Evolutionary conservation across 2,888 invertebrate genomes (phyloP), one percentile per base, ranked within the genome.

Genomic region (Drosophila villosipedis): DNA sequence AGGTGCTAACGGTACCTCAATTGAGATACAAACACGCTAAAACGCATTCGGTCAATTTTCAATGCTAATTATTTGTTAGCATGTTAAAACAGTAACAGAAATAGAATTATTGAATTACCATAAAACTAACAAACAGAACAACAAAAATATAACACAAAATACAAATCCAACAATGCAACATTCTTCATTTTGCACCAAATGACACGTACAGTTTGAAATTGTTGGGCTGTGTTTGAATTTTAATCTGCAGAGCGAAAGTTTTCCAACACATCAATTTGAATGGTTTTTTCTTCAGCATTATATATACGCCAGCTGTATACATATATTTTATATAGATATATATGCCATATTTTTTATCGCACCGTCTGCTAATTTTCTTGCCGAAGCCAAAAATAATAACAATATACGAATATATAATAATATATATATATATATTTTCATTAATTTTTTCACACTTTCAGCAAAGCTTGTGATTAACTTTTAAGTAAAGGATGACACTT

Each of bases 21-120:
- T 64, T 65, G 47, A 28, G 35, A 57, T 30, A 54, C 57, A 59
- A 52, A 55, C 77, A 75, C 43, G 58, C 59, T 28, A 53, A 43
- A 60, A 54, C 43, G 60, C 30, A 58, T 66, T 76, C 22, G 61
- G 35, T 43, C 54, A 78, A 53, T 63, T 53, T 49, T 47, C 28
- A 64, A 53, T 50, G 68, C 33, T 88, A 88, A 85, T 85, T 83
- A 85, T 90, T 85, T 88, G 76, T 85, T 85, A 85, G 85, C 85
- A 85, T 85, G 84, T 79, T 62, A 49, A 58, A 55, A 39, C 58
- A 37, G 47, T 35, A 22, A 28, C 61, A 41, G 50, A 66, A 80
- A 78, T 80, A 80, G 70, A 84, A 84, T 70, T 78, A 87, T 87
- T 78, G 78, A 82, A 78, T 76, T 59, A 33, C 68, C 79, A 66